phyloP scores from a whole-genome alignment of 2,113 vertebrate species.

The Bos taurus region DNA sequence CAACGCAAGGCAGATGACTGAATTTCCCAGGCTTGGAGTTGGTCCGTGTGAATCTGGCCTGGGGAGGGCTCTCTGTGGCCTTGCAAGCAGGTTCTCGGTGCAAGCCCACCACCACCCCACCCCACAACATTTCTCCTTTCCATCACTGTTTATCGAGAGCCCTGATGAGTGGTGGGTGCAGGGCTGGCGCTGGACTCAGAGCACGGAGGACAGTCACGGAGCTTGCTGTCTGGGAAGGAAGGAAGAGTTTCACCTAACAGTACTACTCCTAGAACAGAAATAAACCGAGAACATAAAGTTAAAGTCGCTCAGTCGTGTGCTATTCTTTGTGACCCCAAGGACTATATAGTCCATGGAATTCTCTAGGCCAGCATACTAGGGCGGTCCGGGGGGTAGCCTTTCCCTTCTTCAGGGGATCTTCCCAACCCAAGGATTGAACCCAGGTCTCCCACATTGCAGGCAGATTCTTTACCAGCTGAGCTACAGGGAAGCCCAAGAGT shows the following conservation, averaged over 20 bases:
- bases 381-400: background rate
- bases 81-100: background rate
- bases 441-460: background rate
- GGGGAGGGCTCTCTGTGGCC: background rate
- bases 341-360: background rate
- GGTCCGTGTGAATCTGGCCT: background rate
- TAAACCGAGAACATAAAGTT: background rate
- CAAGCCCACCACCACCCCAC: background rate
- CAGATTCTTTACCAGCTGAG: background rate
- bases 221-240: background rate
- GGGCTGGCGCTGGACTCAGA: rapidly evolving
- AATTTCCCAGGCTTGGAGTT: background rate
- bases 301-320: background rate
- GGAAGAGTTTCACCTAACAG: background rate
- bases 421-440: background rate
- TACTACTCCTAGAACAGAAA: rapidly evolving
- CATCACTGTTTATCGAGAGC: background rate
- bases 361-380: background rate
- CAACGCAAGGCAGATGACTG: background rate
- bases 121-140: background rate
- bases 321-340: background rate
- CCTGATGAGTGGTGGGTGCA: background rate
- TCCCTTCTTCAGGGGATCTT: background rate
- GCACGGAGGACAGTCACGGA: background rate
- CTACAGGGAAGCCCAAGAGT: background rate